Base-by-base conservation (phyloP, 2,888 invertebrate genomes). In the Xestoiulus laeticollis region DNA sequence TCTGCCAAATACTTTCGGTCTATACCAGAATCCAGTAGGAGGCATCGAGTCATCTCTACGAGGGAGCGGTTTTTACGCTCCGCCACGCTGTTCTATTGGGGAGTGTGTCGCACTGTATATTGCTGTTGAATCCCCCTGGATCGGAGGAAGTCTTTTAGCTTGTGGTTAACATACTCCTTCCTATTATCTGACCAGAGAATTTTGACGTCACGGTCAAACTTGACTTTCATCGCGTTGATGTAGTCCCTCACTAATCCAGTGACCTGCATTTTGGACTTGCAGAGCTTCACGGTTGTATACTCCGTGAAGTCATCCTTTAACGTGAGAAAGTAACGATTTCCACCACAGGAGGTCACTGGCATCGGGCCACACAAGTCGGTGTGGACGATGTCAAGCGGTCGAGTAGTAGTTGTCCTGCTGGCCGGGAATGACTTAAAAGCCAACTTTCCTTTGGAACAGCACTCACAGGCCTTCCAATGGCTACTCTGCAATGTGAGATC, bases 21-120 rank as follows among this genome's bases (percentile, higher is more conserved):
- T 10, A 87, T 3, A 10, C 43, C 38, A 8, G 22, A 30, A 43
- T 68, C 26, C 5, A 22, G 43, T 1, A 87, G 22, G 26, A 82
- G 59, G 16, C n/a, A 32, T n/a, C 87, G 22, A 19, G 32, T 32
- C n/a, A 22, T 78, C n/a, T 87, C 87, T 10, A 68, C 82, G 4
- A 87, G 32, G 10, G 78, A 32, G 22, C 87, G 68, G n/a, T 87
- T 87, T 26, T 87, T 30, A 3, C 87, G 5, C 43, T 87, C 87
- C 1, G 32, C 78, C n/a, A 26, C 26, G 6, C 87, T 82, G 33
- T 87, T 87, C 26, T 86, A 59, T 19, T 86, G 53, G 5, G 48
- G 86, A 19, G 59, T 86, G 59, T 86, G 22, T 3, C 48, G 53
- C 10, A 26, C 33, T 1, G 30, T 32, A 16, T 30, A 26, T 19